phyloP scores from a whole-genome alignment of 1,140 invertebrate genomes.

The Helicorthomorpha holstii region DNA sequence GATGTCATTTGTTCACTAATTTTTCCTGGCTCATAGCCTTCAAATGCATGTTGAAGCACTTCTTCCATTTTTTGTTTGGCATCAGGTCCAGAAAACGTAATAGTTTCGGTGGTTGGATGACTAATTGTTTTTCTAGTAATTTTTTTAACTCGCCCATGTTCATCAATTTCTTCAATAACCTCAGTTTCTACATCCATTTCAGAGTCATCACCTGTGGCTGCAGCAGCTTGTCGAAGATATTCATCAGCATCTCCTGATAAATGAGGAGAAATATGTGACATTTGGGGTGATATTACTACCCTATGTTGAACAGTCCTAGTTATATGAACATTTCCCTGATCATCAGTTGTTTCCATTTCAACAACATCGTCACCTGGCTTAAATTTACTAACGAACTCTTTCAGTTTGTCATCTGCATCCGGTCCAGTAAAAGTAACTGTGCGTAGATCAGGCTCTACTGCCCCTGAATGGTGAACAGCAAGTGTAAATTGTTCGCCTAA shows the following conservation, averaged over 20 bases:
- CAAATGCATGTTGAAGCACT: slow-evolving; percentile 9
- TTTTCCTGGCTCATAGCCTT: slow-evolving; percentile 9
- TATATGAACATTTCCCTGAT: slow-evolving; percentile 32
- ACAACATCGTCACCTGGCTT: slow-evolving; percentile 30
- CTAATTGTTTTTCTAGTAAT: slow-evolving; percentile 5
- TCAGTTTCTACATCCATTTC: not conserved
- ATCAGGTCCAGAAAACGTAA: slow-evolving; percentile 13
- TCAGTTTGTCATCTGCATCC: slow-evolving; percentile 30
- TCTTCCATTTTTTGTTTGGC: slow-evolving; percentile 14
- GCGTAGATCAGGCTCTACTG: slow-evolving; percentile 31
- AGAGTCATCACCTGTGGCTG: not conserved
- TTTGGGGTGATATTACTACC: slow-evolving; percentile 24
- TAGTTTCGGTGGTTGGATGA: slow-evolving; percentile 11
- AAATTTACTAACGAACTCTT: slow-evolving; percentile 32
- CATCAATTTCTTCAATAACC: slow-evolving; percentile 1
- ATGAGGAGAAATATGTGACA: slow-evolving; percentile 6
- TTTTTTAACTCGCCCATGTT: not conserved
- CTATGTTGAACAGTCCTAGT: slow-evolving; percentile 31
- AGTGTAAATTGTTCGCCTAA: slow-evolving; percentile 14
- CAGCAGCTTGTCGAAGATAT: not conserved
- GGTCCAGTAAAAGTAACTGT: slow-evolving; percentile 35
- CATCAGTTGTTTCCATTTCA: slow-evolving; percentile 30
- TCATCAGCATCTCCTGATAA: not conserved
- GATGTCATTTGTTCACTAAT: slow-evolving; percentile 10
- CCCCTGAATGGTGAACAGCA: slow-evolving; percentile 28